phyloP scores from a whole-genome alignment of 2,113 vertebrate genomes.

The Rhombomys opimus region DNA sequence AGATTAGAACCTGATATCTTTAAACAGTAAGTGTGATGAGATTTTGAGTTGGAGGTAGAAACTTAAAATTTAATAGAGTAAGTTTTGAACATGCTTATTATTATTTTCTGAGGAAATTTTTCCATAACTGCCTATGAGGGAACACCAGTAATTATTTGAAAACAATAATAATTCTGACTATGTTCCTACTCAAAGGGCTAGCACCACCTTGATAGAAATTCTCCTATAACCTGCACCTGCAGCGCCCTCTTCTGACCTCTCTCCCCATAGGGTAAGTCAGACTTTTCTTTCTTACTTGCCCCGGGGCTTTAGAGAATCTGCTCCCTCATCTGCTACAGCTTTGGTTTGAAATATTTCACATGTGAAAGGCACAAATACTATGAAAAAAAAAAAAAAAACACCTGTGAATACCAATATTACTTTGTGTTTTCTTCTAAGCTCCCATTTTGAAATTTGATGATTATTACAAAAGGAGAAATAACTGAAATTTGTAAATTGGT shows the following conservation, averaged over 20 bases:
- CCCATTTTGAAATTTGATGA: conserved; percentile 34
- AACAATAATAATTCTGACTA: conserved; percentile 67
- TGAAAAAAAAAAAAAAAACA: not conserved
- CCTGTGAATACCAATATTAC: not conserved
- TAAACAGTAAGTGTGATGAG: conserved; percentile 4
- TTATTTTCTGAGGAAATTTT: conserved; percentile 55
- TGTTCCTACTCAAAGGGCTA: conserved; percentile 55
- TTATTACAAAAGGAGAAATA: not conserved
- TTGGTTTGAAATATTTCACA: conserved; percentile 12
- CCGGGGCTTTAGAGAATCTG: not conserved
- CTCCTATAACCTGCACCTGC: conserved; percentile 53
- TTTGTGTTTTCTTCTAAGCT: conserved; percentile 50
- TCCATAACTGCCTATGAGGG: conserved; percentile 46
- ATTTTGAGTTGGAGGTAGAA: conserved; percentile 23
- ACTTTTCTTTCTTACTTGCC: conserved; percentile 35
- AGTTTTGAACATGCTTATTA: conserved; percentile 53
- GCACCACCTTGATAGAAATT: not conserved
- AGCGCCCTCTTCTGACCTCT: conserved; percentile 74
- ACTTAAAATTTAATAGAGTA: conserved; percentile 33
- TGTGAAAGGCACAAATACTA: not conserved
- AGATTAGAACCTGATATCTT: not conserved
- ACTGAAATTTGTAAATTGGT: conserved; percentile 41
- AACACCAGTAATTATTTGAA: conserved; percentile 69
- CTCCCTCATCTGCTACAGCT: not conserved
- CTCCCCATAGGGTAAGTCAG: not conserved